A percentile compares a stretch with the other conserved stretches of the same genome.
Evolutionary conservation across 2,888 invertebrate species (phyloP).

Genomic region (Alsophila aescularia): DNA sequence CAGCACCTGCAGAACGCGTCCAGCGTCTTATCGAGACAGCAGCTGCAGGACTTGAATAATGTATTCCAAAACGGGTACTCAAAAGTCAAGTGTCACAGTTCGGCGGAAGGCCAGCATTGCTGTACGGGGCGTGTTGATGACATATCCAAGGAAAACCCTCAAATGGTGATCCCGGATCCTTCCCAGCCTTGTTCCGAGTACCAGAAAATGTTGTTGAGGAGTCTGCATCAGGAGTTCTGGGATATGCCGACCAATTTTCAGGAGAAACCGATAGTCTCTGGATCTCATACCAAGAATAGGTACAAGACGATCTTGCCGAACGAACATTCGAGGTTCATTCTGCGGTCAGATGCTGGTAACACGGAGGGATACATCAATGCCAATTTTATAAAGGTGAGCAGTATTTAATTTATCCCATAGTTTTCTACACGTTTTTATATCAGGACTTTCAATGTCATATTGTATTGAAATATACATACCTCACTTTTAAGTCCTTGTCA

Average conservation of each 20-base stretch:
- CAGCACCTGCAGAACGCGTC: slow-evolving; percentile 89
- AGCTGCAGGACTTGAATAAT: slow-evolving; percentile 84
- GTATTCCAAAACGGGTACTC: slow-evolving; percentile 85
- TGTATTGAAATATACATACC: too few relatives aligned
- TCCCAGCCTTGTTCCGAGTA: slow-evolving; percentile 84
- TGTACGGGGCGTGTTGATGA: slow-evolving; percentile 67
- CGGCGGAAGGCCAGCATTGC: slow-evolving; percentile 63
- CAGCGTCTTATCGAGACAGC: slow-evolving; percentile 85
- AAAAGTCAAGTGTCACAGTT: slow-evolving; percentile 67
- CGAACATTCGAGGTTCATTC: slow-evolving; percentile 92
- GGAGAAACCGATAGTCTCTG: slow-evolving; percentile 94
- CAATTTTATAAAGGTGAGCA: slow-evolving; percentile 93
- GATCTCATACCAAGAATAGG: slow-evolving; percentile 94
- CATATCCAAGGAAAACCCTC: slow-evolving; percentile 63
- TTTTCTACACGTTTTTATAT: too few relatives aligned
- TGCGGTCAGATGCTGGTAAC: slow-evolving; percentile 80
- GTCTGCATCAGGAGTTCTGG: slow-evolving; percentile 94
- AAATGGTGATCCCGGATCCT: slow-evolving; percentile 67
- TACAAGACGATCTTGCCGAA: slow-evolving; percentile 96
- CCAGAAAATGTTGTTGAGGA: slow-evolving; percentile 86
- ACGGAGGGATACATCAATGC: slow-evolving; percentile 95
- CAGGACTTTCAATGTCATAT: too few relatives aligned
- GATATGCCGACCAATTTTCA: slow-evolving; percentile 96
- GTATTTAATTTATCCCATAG: not conserved
- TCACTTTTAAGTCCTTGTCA: too few relatives aligned